Base-by-base conservation (phyloP, 2,113 vertebrate species). In the Aptenodytes patagonicus region DNA sequence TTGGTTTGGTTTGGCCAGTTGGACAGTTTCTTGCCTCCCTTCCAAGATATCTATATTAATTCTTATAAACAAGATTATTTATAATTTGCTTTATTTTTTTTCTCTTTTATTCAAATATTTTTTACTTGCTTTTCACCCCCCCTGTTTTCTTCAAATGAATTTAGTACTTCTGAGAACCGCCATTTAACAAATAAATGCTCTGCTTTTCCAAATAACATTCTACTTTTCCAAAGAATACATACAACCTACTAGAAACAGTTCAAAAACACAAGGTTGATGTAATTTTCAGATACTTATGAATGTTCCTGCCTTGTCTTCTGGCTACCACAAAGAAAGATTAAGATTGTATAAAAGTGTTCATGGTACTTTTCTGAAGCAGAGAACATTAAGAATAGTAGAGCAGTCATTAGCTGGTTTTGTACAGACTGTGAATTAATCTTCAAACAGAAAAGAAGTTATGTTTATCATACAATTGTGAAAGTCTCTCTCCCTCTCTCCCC, bases 81-180 rank as follows among this genome's bases (percentile, higher is more conserved):
- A 38, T 11, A 0, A 11, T 47, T 83, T 68, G 2, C 4, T 47
- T 26, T 9, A 4, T 28, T 70, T 55, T 24, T 66, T 44, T 38
- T 28, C 3, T 10, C 6, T 4, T 7, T 26, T 60, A 28, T 70
- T 75, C 2, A 58, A 19, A 2, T 10, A 44, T 20, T 17, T 49
- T 46, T 70, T 47, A 0, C 11, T 71, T 12, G 13, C 5, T 38
- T 51, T 26, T 17, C 10, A 1, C 0, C 4, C 0, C 3, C 17
- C 3, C 9, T 8, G 0, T 75, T 80, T 94, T 57, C 34, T 80
- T 52, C 13, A 89, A 49, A 36, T 52, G 2, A 57, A 62, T 34
- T 38, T 40, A 83, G 31, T 44, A 42, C 7, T 68, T 77, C 25
- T 55, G 34, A 68, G 49, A 87, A 90, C 55, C 6, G 2, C 3